Evolutionary conservation across 2,888 invertebrate genomes (phyloP), one percentile per base, ranked within the genome.

Genomic region (Eupeodes latifasciatus): DNA sequence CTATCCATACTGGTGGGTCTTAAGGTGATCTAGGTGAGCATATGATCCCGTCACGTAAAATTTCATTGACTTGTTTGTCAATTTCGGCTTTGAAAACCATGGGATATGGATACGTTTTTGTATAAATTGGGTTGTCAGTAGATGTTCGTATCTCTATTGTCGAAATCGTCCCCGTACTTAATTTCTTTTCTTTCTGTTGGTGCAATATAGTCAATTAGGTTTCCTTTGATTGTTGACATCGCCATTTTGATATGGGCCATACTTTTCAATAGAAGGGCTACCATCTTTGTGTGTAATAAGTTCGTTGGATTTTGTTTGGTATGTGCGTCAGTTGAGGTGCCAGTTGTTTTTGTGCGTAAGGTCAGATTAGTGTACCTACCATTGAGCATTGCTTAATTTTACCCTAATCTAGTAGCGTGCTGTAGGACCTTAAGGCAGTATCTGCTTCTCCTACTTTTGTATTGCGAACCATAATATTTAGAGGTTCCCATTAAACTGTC

Each of bases 381-480:
- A 51, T 51, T n/a, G n/a, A 51, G n/a, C 51, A 51, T 5, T 51
- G n/a, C 14, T 51, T 51, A n/a, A 51, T 51, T n/a, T n/a, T 51
- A 5, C 51, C n/a, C n/a, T n/a, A 51, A 6, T 51, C 51, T 55
- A 55, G 12, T 12, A 19, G 19, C 10, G 55, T 55, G 10, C 55
- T 53, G 53, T 53, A 53, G 16, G 53, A 16, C 16, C 5, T 16
- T 4, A 53, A 10, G 6, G 53, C 16, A 9, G 53, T 53, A 10
- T 53, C 53, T 55, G 55, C 55, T 11, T 55, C 19, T 53, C 53
- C 53, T 16, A 53, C 53, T 53, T 16, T 53, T 16, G 16, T 53
- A 16, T 53, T 16, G 53, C 53, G 53, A 53, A 53, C 16, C n/a
- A 44, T 55, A 44, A 40, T 72, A n/a, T 27, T 69, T 61, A 36